Evolutionary conservation across 2,888 invertebrate species (phyloP), one percentile per base, ranked within the genome.

Genomic region (Protodeltote pygarga): DNA sequence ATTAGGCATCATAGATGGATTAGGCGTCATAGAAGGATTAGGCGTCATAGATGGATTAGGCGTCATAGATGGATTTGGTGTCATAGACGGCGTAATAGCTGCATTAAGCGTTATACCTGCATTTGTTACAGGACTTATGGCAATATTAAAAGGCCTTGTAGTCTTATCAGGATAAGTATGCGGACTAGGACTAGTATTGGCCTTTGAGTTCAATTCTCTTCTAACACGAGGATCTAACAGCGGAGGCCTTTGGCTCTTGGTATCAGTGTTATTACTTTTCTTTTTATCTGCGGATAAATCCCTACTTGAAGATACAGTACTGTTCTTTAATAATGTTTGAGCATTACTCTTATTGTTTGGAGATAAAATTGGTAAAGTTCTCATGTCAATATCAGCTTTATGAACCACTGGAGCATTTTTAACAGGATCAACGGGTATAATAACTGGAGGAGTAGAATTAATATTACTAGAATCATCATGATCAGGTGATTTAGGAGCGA

Each of bases 401-500:
- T 77, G 61, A 46, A 45, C 61, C 3, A 62, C 64, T 11, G 64
- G 44, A 9, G 59, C 20, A 3, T 70, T 44, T 61, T 85, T 81
- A 1, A 88, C 67, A n/a, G 88, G 88, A 53, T 91, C 89, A 15
- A 51, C 74, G 1, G 91, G 90, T 69, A 89, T 91, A 46, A 91
- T 85, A 10, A 90, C 75, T n/a, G 91, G 90, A 21, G 79, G 65
- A 21, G 70, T 68, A 25, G 58, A 66, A 17, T 52, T 73, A 2
- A 63, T 49, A 55, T 76, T 73, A 38, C 53, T 63, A 11, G 66
- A 68, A 9, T 77, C 74, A 14, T 86, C 85, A 32, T 74, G 63
- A 52, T 91, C 91, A 9, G 90, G 91, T 8, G 92, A 91, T 67
- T 86, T 83, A 2, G 92, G 90, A 15, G 81, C 89, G 3, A 88